These are phyloP conservation scores for Syngnathus typhle DNA, from an alignment of 2,113 vertebrate species.

Conservation along the genomic window DNA sequence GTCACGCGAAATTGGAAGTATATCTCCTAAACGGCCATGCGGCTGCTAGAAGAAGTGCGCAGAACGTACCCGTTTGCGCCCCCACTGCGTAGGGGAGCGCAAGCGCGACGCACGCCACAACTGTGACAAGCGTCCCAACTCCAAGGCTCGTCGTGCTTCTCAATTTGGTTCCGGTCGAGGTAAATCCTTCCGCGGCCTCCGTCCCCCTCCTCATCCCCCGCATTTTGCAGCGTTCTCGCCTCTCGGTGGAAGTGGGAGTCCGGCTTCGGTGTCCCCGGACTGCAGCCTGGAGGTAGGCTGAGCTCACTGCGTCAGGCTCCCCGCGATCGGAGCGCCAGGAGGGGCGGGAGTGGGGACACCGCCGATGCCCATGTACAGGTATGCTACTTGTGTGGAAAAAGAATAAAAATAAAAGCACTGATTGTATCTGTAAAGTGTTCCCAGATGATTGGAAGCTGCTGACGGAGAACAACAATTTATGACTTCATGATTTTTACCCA, in stretches of 20 bases:
- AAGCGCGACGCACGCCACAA: constrained; percentile 36
- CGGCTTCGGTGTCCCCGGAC: neutral
- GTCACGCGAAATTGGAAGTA: too few relatives aligned
- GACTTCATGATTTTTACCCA: neutral
- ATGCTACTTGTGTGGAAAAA: neutral
- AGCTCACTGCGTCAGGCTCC: neutral
- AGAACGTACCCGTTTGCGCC: constrained; percentile 53
- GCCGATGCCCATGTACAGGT: neutral
- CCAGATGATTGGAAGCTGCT: neutral
- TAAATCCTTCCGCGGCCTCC: neutral
- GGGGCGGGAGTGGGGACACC: neutral
- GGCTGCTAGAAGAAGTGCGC: neutral
- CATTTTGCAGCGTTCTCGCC: neutral
- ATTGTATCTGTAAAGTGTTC: neutral
- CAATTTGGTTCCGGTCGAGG: neutral
- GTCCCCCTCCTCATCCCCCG: neutral
- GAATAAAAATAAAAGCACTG: neutral
- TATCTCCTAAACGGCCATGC: too few relatives aligned
- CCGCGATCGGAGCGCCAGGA: neutral
- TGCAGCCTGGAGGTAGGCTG: neutral
- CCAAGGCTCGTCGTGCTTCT: constrained; percentile 40
- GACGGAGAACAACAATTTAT: neutral
- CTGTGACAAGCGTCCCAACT: constrained; percentile 16
- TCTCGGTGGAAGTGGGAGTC: neutral
- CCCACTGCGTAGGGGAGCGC: constrained; percentile 19